Base-by-base conservation (phyloP, 2,888 invertebrate genomes). In the Aphrophora alni region DNA sequence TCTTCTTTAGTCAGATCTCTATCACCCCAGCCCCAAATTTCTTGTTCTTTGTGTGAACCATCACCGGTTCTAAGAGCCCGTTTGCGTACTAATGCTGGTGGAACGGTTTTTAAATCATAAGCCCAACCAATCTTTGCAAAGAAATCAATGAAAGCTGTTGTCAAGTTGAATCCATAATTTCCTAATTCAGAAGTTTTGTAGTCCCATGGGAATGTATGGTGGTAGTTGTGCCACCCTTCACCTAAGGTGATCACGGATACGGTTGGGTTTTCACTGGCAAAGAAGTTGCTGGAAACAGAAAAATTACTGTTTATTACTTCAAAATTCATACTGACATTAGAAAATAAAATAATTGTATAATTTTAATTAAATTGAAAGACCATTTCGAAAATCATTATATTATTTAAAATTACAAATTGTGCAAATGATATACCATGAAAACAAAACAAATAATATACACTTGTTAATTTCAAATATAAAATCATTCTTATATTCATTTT, bases 41-140 rank as follows among this genome's bases (percentile, higher is more conserved):
- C 69, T 84, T 81, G 44, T 83, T 84, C 76, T 83, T 79, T 27
- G 21, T 77, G 78, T 7, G 78, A 38, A 0, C 27, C 83, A 81
- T 68, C 85, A 21, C 95, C 95, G 0, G 95, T 95, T 82, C 94
- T 91, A 85, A 91, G 88, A 0, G 94, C 94, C 24, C 95, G 90
- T 85, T 91, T 92, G 86, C 91, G 89, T 14, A 95, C 91, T 85
- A 94, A 92, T 76, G 93, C 93, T 10, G 90, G 87, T 0, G 95
- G 93, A 0, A 95, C 96, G 0, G 93, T 94, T 88, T 96, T 97
- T 85, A 96, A 88, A 87, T 97, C 96, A 87, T 96, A 96, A 0
- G 95, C 97, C 93, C 94, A 95, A 24, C 97, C 97, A 84, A 97
- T 89, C 87, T 92, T 92, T 14, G 95, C 93, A 89, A 95, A 95